A percentile compares a stretch with the other conserved stretches of the same genome.
Evolutionary conservation across 2,113 vertebrate genomes (phyloP).

Genomic region (Pluvianellus socialis): DNA sequence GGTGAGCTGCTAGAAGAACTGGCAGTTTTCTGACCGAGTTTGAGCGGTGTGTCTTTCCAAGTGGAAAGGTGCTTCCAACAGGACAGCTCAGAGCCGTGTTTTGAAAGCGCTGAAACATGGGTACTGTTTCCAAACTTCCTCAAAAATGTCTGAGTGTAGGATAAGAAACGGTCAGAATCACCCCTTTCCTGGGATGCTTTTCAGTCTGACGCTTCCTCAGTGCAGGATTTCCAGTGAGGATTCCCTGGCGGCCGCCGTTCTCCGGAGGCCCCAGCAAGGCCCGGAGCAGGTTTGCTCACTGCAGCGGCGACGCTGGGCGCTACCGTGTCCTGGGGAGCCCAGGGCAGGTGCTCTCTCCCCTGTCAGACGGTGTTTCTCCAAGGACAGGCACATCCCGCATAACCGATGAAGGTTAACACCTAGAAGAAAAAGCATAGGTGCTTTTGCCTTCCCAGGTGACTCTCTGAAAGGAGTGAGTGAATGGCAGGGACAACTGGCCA

Average conservation of each 20-base stretch:
- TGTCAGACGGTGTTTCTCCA: neutral
- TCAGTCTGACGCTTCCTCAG: fast-evolving
- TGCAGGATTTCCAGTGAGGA: neutral
- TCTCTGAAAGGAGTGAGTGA: neutral
- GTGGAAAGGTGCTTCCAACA: neutral
- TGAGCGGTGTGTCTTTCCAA: neutral
- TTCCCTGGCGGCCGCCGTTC: fast-evolving
- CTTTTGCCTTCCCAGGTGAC: neutral
- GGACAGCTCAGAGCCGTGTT: neutral
- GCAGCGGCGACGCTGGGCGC: fast-evolving
- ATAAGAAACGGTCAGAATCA: fast-evolving
- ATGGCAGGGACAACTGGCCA: neutral
- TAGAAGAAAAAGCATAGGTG: fast-evolving
- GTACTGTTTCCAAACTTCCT: fast-evolving
- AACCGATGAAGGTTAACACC: fast-evolving
- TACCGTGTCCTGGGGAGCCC: fast-evolving
- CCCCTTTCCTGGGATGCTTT: neutral
- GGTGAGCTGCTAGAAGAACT: neutral
- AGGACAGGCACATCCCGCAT: neutral
- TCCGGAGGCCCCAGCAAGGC: neutral
- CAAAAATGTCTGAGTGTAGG: fast-evolving
- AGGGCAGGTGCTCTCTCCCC: too few relatives aligned
- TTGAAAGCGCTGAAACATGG: fast-evolving
- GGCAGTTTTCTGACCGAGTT: fast-evolving
- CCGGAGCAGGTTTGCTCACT: fast-evolving